A percentile compares a stretch with the other conserved stretches of the same genome.
Evolutionary conservation across 2,113 vertebrate species (phyloP).

Genomic region (Falcunculus frontatus): DNA sequence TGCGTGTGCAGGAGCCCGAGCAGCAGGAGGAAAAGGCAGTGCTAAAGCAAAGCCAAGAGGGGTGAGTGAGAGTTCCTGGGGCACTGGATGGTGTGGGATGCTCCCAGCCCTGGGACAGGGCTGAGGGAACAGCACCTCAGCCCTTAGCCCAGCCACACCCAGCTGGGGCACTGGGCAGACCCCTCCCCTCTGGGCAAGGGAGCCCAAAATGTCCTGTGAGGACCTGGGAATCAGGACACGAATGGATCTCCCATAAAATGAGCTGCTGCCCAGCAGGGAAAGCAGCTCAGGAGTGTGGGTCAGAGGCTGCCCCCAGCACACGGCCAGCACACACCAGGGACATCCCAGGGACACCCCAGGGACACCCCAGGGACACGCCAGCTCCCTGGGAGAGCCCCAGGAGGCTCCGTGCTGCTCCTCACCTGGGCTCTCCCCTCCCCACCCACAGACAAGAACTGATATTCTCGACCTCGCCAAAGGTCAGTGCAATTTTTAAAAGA

Average conservation of each 20-base stretch:
- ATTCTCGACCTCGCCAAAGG: accelerated
- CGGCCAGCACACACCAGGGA: not conserved
- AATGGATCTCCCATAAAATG: not conserved
- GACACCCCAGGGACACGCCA: not conserved
- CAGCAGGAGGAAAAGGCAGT: not conserved
- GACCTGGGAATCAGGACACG: accelerated
- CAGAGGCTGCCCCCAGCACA: accelerated
- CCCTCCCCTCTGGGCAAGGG: not conserved
- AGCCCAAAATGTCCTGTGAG: not conserved
- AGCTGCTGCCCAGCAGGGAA: not conserved
- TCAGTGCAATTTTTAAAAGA: not conserved
- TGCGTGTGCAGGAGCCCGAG: not conserved
- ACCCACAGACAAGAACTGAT: not conserved
- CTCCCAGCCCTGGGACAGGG: not conserved
- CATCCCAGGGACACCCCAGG: not conserved
- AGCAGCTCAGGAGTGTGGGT: accelerated
- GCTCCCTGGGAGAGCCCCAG: not conserved
- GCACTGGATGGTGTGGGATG: not conserved
- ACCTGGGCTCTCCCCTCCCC: accelerated
- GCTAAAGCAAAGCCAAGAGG: not conserved
- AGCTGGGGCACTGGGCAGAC: not conserved
- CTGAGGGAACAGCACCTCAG: not conserved
- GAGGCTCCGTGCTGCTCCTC: not conserved
- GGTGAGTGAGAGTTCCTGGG: not conserved
- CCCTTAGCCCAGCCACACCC: not conserved